Base-by-base conservation (phyloP, 2,797 vertebrate species). In the Muraenolepis orangiensis region DNA sequence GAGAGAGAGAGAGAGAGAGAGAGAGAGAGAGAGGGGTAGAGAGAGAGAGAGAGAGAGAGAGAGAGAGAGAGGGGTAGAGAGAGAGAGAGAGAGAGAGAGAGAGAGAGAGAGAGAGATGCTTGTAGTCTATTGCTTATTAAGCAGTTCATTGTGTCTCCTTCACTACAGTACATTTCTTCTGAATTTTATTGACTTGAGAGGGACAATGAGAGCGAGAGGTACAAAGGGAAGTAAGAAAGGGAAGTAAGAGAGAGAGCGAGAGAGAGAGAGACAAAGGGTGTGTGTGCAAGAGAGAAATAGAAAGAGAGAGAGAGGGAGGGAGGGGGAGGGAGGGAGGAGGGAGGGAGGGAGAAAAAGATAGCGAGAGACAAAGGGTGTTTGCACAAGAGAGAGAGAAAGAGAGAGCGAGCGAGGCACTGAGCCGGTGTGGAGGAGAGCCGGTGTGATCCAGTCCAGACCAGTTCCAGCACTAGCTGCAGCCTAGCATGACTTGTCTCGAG, bases 371-470 rank as follows among this genome's bases (percentile, higher is more conserved):
- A 38, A 38, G 36, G 36, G 36, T 38, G 36, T 38, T n/a, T n/a
- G n/a, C n/a, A n/a, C n/a, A n/a, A n/a, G 36, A 10, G 26, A 69
- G 51, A 34, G 0, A 5, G 42, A 74, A 72, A 75, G 34, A 68
- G 73, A 80, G 32, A 76, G 74, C n/a, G n/a, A n/a, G n/a, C n/a
- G 81, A 80, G n/a, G n/a, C n/a, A n/a, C n/a, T 83, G 81, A 74
- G 77, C 77, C 79, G 70, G 0, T 40, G 72, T 71, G 80, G n/a
- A n/a, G n/a, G n/a, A n/a, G 81, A 74, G 77, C 77, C 79, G 70
- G 0, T 40, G 72, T 71, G 80, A 89, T 85, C 92, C 89, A 87
- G 91, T 1, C 68, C 76, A 87, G 86, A 93, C 93, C 73, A 85
- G 91, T 92, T 93, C 74, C 76, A 76, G 80, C 86, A 46, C 10